Evolutionary conservation across 2,113 vertebrate species (phyloP).

Genomic region (Dipodomys merriami): DNA sequence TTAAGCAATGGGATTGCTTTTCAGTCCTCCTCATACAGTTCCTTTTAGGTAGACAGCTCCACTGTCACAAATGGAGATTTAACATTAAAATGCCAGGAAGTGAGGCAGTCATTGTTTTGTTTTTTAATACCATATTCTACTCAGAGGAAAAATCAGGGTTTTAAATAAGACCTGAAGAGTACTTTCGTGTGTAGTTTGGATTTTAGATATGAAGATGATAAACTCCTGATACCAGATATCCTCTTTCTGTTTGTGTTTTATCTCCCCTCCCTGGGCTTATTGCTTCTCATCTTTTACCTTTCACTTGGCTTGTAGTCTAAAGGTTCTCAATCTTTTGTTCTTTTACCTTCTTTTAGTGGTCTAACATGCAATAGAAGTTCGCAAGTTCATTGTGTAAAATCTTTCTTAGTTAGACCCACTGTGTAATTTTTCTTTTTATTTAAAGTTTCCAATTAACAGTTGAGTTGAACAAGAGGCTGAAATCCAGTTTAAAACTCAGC

Average conservation of each 20-base stretch:
- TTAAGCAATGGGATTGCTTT: background rate
- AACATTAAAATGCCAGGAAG: background rate
- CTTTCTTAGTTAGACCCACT: conserved; percentile 21
- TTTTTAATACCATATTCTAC: background rate
- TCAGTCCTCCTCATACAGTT: background rate
- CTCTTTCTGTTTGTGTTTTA: conserved; percentile 2
- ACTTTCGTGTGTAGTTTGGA: background rate
- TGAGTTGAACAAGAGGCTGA: conserved; percentile 29
- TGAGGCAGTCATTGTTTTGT: background rate
- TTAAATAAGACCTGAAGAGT: background rate
- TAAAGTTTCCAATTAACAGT: conserved; percentile 53
- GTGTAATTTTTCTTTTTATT: conserved; percentile 49
- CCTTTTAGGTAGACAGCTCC: background rate
- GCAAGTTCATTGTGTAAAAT: conserved; percentile 50
- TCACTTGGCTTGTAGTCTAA: background rate
- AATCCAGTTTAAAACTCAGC: conserved; percentile 49
- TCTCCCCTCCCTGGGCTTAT: background rate
- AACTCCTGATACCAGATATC: background rate
- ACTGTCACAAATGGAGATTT: background rate
- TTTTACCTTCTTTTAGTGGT: background rate
- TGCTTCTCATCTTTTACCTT: background rate
- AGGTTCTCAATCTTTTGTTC: conserved; percentile 30
- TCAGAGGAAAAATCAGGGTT: background rate
- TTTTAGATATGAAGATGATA: background rate
- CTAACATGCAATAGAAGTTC: conserved; percentile 1